These are phyloP conservation scores for Acanthis flammea DNA, from an alignment of 2,797 vertebrate genomes.

Conservation along the genomic window DNA sequence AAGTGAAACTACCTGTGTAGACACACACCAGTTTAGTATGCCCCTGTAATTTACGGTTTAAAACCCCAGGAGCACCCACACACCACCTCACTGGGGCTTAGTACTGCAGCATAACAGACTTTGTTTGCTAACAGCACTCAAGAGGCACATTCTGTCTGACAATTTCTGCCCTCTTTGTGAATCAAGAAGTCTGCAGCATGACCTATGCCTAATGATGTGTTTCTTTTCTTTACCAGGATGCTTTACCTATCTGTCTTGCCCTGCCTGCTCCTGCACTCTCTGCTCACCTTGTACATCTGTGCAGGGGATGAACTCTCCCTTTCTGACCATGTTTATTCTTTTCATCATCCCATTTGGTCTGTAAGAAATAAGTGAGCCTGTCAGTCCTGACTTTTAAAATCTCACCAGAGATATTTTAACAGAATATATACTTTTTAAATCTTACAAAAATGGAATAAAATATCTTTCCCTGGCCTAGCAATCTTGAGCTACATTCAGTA, in stretches of 20 bases:
- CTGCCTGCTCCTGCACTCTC: not conserved
- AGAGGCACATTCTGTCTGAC: not conserved
- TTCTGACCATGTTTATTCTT: not conserved
- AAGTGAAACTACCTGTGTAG: slow-evolving; percentile 48
- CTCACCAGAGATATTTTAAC: not conserved
- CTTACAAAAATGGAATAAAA: not conserved
- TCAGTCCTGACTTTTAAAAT: not conserved
- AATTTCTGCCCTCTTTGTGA: not conserved
- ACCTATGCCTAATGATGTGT: not conserved
- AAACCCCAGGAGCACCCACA: not conserved
- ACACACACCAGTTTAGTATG: slow-evolving; percentile 15
- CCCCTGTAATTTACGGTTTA: slow-evolving; percentile 23
- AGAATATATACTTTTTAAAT: not conserved
- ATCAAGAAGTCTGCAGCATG: not conserved
- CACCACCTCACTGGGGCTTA: not conserved
- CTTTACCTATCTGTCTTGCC: not conserved
- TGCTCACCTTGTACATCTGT: not conserved
- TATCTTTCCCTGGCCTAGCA: not conserved
- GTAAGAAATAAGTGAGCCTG: not conserved
- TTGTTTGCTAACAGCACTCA: slow-evolving; percentile 1
- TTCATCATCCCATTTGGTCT: not conserved
- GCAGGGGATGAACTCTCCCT: not conserved
- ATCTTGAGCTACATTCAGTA: not conserved
- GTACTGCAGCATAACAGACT: not conserved
- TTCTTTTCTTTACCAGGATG: not conserved